Evolutionary conservation across 2,888 invertebrate species (phyloP).

Genomic region (Drepana falcataria): DNA sequence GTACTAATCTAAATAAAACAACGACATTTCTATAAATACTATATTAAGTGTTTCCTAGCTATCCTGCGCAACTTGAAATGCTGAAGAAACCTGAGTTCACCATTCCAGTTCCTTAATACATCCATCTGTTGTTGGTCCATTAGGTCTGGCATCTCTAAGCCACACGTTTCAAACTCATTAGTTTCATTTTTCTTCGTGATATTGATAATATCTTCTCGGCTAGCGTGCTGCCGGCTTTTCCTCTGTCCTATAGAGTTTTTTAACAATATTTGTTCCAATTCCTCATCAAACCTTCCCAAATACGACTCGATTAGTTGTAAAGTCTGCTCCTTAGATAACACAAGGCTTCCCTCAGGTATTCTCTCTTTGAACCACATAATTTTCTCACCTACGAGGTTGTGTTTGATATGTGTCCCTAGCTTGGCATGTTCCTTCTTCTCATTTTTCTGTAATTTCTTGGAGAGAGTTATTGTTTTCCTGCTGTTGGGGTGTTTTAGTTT

Average conservation of each 20-base stretch:
- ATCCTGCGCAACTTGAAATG: slow-evolving; percentile 82
- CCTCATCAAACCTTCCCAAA: slow-evolving; percentile 82
- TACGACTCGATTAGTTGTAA: slow-evolving; percentile 78
- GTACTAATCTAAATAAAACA: too few species aligned
- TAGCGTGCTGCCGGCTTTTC: slow-evolving; percentile 87
- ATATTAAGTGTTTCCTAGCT: slow-evolving; percentile 58
- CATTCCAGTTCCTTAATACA: slow-evolving; percentile 82
- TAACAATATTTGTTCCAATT: slow-evolving; percentile 86
- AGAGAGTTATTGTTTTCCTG: slow-evolving; percentile 86
- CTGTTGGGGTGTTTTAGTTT: slow-evolving; percentile 91
- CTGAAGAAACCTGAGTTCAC: slow-evolving; percentile 81
- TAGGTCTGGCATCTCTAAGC: slow-evolving; percentile 88
- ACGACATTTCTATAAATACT: slow-evolving; percentile 5
- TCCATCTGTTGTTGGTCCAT: slow-evolving; percentile 78
- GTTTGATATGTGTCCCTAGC: slow-evolving; percentile 83
- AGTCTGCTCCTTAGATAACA: slow-evolving; percentile 80
- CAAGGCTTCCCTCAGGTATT: slow-evolving; percentile 73
- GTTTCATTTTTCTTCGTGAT: slow-evolving; percentile 86
- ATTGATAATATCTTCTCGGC: slow-evolving; percentile 87
- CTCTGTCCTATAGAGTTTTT: slow-evolving; percentile 88
- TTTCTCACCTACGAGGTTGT: slow-evolving; percentile 87
- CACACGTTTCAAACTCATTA: slow-evolving; percentile 87
- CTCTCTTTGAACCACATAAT: slow-evolving; percentile 87
- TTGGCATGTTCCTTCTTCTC: slow-evolving; percentile 80
- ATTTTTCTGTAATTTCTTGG: slow-evolving; percentile 83